A percentile compares a stretch with the other conserved stretches of the same genome.
phyloP scores from a whole-genome alignment of 2,797 vertebrate genomes.

The Coluber constrictor region DNA sequence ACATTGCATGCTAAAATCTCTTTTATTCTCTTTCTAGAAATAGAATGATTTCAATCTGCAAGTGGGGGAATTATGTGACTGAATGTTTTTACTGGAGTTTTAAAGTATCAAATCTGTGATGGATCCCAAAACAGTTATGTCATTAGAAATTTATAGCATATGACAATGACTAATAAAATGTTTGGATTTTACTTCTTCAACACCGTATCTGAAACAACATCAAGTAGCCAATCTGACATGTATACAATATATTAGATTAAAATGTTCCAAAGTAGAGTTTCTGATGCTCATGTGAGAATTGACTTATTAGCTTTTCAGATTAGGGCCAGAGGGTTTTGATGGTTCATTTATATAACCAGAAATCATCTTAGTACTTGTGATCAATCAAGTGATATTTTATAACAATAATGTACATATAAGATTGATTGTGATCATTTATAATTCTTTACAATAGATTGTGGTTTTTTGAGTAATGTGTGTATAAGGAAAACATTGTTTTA shows the following conservation, averaged over 20 bases:
- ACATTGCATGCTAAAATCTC: background rate
- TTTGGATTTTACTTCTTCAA: background rate
- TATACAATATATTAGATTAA: background rate
- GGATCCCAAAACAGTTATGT: background rate
- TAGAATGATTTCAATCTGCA: background rate
- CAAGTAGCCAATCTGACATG: background rate
- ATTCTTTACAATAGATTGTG: background rate
- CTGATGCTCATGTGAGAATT: background rate
- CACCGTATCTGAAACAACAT: background rate
- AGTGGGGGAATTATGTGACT: background rate
- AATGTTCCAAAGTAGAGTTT: background rate
- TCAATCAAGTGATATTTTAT: background rate
- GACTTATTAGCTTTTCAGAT: background rate
- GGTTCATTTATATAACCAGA: background rate
- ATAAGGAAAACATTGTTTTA: background rate
- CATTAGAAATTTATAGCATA: background rate
- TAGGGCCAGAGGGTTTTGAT: background rate
- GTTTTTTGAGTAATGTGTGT: background rate
- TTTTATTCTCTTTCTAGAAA: background rate
- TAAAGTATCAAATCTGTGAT: background rate
- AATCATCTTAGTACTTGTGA: background rate
- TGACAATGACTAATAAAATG: background rate
- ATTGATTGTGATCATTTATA: background rate
- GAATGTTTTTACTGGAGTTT: background rate
- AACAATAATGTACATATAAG: background rate